Percentiles rank a stretch among this genome's conserved stretches.
These are phyloP conservation scores for Agrilus mali DNA, from an alignment of 2,888 invertebrate genomes.

Conservation along the genomic window DNA sequence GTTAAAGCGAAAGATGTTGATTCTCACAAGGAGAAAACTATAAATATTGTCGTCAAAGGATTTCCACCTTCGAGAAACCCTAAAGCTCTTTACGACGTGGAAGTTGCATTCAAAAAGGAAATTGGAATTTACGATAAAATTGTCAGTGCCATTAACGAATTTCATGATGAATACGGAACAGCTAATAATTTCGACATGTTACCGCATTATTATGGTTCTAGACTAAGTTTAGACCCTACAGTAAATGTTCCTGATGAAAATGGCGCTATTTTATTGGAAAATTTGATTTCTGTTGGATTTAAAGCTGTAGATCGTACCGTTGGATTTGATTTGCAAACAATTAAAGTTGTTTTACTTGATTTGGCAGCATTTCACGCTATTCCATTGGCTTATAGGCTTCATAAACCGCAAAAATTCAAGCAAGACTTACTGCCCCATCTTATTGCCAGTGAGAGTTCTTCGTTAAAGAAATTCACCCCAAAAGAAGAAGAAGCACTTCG, in stretches of 20 bases:
- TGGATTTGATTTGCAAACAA: slow-evolving; percentile 34
- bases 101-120: slow-evolving; percentile 38
- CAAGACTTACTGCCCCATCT: too few species aligned
- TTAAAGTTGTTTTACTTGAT: slow-evolving; percentile 27
- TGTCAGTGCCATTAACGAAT: slow-evolving; percentile 30
- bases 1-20: slow-evolving; percentile 1
- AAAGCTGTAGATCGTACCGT: slow-evolving; percentile 30
- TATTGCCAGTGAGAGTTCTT: too few species aligned
- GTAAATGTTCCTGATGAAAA: slow-evolving; percentile 22
- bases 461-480: too few species aligned
- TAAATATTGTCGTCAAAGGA: slow-evolving; percentile 13
- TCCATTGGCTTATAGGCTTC: slow-evolving; percentile 35
- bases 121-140: slow-evolving; percentile 36
- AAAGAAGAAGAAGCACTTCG: too few species aligned
- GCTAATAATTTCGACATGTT: slow-evolving; percentile 30
- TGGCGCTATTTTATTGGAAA: slow-evolving; percentile 39
- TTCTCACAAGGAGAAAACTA: slow-evolving; percentile 5
- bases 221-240: neutral
- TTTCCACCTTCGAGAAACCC: slow-evolving; percentile 12
- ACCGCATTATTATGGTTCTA: slow-evolving; percentile 34
- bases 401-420: slow-evolving; percentile 25
- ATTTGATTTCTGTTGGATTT: slow-evolving; percentile 33
- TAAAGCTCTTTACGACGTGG: slow-evolving; percentile 35
- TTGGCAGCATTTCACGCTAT: slow-evolving; percentile 39
- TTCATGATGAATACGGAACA: slow-evolving; percentile 34